Percentiles rank a stretch among this genome's conserved stretches.
Conservation (phyloP, 2,888 invertebrate species). For the Aquatica leii region DNA sequence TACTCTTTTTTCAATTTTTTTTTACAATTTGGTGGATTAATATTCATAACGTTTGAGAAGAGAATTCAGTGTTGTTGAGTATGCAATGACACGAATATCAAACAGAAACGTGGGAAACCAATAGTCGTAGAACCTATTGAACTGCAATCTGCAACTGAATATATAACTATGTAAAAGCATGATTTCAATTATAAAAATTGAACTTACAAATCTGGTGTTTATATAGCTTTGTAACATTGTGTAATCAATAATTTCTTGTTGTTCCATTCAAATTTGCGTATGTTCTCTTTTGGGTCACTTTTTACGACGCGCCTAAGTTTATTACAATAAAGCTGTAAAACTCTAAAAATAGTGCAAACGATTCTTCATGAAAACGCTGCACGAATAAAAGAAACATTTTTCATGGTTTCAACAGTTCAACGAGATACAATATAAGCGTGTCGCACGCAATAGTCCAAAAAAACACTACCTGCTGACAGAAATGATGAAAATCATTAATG, state of each 20-base stretch:
- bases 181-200: conserved; percentile 13
- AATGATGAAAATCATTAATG: conserved; percentile 5
- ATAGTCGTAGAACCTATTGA: conserved; percentile 18
- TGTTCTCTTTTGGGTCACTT: too few relatives aligned
- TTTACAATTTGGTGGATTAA: background rate
- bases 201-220: conserved; percentile 7
- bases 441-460: conserved; percentile 3
- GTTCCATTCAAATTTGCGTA: background rate
- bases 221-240: background rate
- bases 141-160: conserved; percentile 13
- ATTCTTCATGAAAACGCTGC: too few relatives aligned
- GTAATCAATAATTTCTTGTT: background rate
- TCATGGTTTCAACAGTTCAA: conserved; percentile 13
- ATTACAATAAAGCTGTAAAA: too few relatives aligned
- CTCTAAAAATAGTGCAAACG: too few relatives aligned
- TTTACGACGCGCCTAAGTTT: too few relatives aligned
- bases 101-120: conserved; percentile 17
- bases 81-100: conserved; percentile 19
- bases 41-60: conserved; percentile 1
- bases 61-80: background rate
- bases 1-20: background rate
- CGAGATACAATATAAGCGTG: conserved; percentile 2
- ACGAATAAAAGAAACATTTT: background rate
- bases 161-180: background rate
- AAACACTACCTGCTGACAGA: conserved; percentile 1